phyloP scores from a whole-genome alignment of 2,113 vertebrate genomes.

The Chionomys nivalis region DNA sequence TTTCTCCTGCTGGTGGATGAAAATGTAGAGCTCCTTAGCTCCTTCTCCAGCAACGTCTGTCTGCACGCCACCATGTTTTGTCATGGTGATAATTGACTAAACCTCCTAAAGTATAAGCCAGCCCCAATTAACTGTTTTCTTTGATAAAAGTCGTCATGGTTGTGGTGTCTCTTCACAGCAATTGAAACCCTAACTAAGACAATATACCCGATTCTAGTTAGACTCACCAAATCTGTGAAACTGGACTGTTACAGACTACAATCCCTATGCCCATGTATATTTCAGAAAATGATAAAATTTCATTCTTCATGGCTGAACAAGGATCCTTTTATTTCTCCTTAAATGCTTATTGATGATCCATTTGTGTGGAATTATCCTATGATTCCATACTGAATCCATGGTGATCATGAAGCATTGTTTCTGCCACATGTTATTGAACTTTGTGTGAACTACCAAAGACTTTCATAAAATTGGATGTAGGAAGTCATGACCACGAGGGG shows the following conservation, averaged over 20 bases:
- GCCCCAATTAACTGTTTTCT: too few species aligned
- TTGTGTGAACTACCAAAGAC: neutral
- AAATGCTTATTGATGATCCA: neutral
- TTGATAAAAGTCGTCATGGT: too few species aligned
- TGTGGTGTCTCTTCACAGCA: too few species aligned
- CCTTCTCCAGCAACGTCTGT: too few species aligned
- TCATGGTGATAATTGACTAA: too few species aligned
- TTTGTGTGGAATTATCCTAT: neutral
- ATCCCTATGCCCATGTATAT: neutral
- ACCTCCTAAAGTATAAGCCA: too few species aligned
- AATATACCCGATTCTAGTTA: neutral
- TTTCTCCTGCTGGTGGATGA: too few species aligned
- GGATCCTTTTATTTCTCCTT: neutral
- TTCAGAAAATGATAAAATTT: neutral
- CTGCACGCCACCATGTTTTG: too few species aligned
- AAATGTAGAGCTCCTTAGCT: too few species aligned
- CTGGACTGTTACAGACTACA: neutral
- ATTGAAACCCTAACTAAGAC: too few species aligned
- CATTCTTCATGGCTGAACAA: neutral
- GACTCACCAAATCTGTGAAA: neutral
- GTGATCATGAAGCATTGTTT: neutral
- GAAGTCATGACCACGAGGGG: too few species aligned
- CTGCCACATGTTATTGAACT: neutral
- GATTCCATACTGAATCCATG: neutral
- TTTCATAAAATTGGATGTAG: neutral